phyloP scores from a whole-genome alignment of 2,113 vertebrate genomes.

The Brachyistius frenatus region DNA sequence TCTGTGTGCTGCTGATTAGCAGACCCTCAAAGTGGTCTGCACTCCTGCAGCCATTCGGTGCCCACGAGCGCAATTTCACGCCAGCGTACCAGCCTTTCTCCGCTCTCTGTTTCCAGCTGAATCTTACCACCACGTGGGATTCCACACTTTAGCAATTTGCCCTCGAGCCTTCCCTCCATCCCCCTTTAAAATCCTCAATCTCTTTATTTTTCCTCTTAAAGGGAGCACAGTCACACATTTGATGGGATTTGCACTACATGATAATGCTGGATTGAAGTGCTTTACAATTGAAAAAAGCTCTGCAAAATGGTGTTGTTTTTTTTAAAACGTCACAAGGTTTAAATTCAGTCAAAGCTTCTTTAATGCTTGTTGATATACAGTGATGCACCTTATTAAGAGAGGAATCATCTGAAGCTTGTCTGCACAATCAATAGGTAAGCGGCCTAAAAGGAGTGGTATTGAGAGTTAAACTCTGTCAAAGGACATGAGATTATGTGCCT shows the following conservation, averaged over 20 bases:
- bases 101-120: slow-evolving; percentile 73
- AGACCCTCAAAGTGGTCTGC: slow-evolving; percentile 73
- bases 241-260: slow-evolving; percentile 55
- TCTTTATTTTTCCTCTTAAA: slow-evolving; percentile 62
- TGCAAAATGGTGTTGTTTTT: background rate
- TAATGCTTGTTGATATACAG: slow-evolving; percentile 26
- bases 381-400: slow-evolving; percentile 37
- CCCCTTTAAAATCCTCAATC: slow-evolving; percentile 40
- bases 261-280: slow-evolving; percentile 60
- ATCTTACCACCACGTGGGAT: slow-evolving; percentile 63
- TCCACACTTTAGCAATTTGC: slow-evolving; percentile 66
- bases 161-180: slow-evolving; percentile 38
- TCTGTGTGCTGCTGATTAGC: slow-evolving; percentile 84
- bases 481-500: slow-evolving; percentile 70
- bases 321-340: background rate
- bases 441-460: slow-evolving; percentile 47
- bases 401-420: slow-evolving; percentile 48
- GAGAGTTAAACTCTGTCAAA: slow-evolving; percentile 62
- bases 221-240: slow-evolving; percentile 54
- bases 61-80: slow-evolving; percentile 83
- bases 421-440: slow-evolving; percentile 65
- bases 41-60: slow-evolving; percentile 64
- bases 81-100: slow-evolving; percentile 63
- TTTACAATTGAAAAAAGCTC: slow-evolving; percentile 49
- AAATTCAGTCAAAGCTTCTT: slow-evolving; percentile 20